Evolutionary conservation across 2,797 vertebrate species (phyloP), one percentile per base, ranked within the genome.

Genomic region (Labroides dimidiatus): DNA sequence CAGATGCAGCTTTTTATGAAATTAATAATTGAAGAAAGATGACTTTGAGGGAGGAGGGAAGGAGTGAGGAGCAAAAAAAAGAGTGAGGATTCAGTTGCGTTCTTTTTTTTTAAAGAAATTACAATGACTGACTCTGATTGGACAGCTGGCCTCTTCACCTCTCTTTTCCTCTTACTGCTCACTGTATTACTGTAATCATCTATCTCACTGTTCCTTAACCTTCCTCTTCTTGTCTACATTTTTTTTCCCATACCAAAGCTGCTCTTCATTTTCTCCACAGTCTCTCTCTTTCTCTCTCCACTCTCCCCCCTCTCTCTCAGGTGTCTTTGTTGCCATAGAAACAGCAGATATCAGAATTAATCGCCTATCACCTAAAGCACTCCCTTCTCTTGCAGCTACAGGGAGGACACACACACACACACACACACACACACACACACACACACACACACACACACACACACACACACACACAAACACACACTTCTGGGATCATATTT

Each of bases 1-100:
- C 87, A 93, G 90, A 91, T 89, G 89, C 75, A 70, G 90, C 90
- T 91, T 93, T 93, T 93, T 92, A 93, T 92, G 80, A 72, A 72
- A 81, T 94, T 85, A 94, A 95, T 94, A 91, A 94, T 94, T 93
- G 57, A 94, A 89, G 81, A 78, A 71, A 83, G 61, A 87, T 64
- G 78, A 85, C 83, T 84, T 69, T 71, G 44, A 49, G 33, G 36
- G 14, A 19, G 45, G 15, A 15, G 36, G 20, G 51, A 36, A n/a
- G n/a, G 44, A 36, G 13, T 27, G 64, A 55, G 39, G 48, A 39
- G 52, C 59, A 55, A 42, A n/a, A 33, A 33, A 39, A 59, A 71
- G 54, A 55, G 0, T 1, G 12, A 27, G n/a, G 47, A 36, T 33
- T 41, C 4, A 15, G 52, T 53, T 57, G 54, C 8, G 30, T 41